Percentiles rank a stretch among this genome's conserved stretches.
Conservation (phyloP, 2,113 vertebrate species). For the Sapayoa aenigma region DNA sequence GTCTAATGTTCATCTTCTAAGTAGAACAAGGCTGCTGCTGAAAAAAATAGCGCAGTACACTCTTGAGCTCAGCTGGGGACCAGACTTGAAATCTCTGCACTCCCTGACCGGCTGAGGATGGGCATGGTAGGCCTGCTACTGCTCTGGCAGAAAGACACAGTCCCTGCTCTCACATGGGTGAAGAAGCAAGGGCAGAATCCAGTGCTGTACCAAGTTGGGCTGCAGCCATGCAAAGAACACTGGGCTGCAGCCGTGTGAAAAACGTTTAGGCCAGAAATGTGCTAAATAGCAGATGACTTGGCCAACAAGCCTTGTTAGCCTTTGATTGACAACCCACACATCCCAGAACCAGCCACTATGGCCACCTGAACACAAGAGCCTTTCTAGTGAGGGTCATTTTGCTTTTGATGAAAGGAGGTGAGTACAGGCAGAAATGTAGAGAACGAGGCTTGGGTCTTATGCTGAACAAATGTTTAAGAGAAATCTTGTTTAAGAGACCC, state of each 20-base stretch:
- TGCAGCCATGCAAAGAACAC: neutral
- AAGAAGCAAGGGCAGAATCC: neutral
- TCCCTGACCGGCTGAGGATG: rapidly evolving
- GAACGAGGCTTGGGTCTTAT: neutral
- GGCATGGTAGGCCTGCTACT: neutral
- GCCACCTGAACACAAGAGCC: neutral
- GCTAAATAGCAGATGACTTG: neutral
- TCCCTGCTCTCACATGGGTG: rapidly evolving
- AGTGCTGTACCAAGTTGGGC: neutral
- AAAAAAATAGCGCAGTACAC: neutral
- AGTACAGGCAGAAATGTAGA: rapidly evolving
- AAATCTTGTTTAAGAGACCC: neutral
- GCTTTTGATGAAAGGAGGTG: neutral
- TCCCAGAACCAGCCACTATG: rapidly evolving
- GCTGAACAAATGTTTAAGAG: neutral
- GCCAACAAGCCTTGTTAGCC: neutral
- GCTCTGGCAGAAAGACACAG: neutral
- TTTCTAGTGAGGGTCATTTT: neutral
- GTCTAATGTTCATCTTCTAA: neutral
- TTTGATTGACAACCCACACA: neutral
- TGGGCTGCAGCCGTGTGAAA: neutral
- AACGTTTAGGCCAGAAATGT: neutral
- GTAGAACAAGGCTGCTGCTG: neutral
- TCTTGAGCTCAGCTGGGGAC: neutral
- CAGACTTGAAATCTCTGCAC: neutral